These are phyloP conservation scores for Eulithis testata DNA, from an alignment of 2,888 invertebrate species.

Conservation along the genomic window DNA sequence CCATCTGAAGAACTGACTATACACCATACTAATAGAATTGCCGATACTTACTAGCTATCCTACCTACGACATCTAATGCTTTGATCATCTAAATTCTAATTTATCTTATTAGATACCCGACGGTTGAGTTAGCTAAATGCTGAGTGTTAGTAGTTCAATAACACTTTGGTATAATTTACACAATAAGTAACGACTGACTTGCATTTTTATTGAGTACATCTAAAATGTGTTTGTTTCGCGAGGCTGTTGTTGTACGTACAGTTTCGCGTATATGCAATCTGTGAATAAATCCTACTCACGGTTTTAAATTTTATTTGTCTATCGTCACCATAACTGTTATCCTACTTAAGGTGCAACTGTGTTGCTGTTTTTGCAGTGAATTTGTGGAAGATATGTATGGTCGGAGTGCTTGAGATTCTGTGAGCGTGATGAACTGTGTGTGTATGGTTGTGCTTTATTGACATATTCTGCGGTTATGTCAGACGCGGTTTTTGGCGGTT, in stretches of 20 bases:
- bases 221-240: neutral
- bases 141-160: constrained; percentile 7
- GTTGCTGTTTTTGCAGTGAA: no score
- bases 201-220: neutral
- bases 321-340: neutral
- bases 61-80: constrained; percentile 1
- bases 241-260: no score
- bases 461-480: no score
- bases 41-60: constrained; percentile 25
- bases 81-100: constrained; percentile 17
- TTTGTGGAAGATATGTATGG: neutral
- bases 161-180: constrained; percentile 2
- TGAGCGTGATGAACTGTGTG: no score
- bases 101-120: neutral
- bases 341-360: neutral
- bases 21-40: constrained; percentile 36
- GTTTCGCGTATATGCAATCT: constrained; percentile 1
- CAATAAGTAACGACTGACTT: constrained; percentile 2
- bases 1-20: constrained; percentile 40
- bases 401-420: no score
- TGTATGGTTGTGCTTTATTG: no score
- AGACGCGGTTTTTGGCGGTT: no score
- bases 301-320: neutral
- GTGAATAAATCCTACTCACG: constrained; percentile 2
- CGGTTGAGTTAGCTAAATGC: neutral